Evolutionary conservation across 2,888 invertebrate species (phyloP).

Genomic region (Calameuta idolon): DNA sequence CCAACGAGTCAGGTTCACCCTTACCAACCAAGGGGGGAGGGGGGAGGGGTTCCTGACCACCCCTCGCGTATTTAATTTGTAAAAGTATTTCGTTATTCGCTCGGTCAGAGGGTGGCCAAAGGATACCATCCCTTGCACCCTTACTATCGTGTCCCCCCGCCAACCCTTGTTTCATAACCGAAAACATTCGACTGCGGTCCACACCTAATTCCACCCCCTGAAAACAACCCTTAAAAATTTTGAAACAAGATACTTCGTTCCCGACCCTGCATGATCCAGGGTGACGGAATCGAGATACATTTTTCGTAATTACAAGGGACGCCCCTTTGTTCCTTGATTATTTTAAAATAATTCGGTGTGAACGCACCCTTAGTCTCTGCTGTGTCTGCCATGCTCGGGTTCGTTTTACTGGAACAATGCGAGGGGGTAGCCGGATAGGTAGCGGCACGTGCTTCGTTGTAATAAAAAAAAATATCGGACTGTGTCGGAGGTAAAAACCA

Average conservation of each 20-base stretch:
- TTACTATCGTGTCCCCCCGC: background rate
- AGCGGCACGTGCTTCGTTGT: constrained; percentile 39
- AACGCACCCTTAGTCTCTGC: background rate
- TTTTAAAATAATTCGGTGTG: background rate
- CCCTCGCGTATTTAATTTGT: constrained; percentile 61
- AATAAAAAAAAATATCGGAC: constrained; percentile 59
- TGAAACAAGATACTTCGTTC: background rate
- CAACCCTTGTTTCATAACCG: background rate
- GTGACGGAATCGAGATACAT: background rate
- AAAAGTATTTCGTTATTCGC: constrained; percentile 62
- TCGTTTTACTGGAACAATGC: constrained; percentile 45
- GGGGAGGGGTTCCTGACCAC: constrained; percentile 18
- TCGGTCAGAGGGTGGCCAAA: constrained; percentile 45
- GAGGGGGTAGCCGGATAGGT: constrained; percentile 27
- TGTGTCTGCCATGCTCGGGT: background rate
- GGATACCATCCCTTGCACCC: background rate
- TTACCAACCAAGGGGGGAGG: no score
- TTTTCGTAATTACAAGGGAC: background rate
- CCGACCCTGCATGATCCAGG: background rate
- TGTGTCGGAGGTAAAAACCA: constrained; percentile 61
- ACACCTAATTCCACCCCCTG: background rate
- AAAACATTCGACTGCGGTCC: background rate
- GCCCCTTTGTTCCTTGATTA: background rate
- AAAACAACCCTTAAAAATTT: background rate
- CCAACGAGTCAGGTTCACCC: constrained; percentile 27